Conservation (phyloP, 2,113 vertebrate genomes). For the Pluvialis apricaria region DNA sequence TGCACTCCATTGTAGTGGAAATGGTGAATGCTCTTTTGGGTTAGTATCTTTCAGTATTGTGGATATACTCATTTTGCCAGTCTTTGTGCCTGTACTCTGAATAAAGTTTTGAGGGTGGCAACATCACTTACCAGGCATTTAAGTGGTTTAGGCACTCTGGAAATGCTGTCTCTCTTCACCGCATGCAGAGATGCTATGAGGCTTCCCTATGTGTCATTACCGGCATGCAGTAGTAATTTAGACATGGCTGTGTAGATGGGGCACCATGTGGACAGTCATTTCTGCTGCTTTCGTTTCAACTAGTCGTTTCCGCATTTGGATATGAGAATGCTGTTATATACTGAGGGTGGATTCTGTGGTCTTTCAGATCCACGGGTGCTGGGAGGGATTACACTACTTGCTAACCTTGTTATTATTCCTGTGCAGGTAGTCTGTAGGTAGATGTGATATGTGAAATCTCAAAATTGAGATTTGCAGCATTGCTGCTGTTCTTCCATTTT, state of each 20-base stretch:
- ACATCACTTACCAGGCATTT: background rate
- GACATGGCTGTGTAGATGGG: background rate
- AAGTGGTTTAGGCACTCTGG: background rate
- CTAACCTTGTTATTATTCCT: background rate
- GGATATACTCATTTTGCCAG: background rate
- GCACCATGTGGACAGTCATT: background rate
- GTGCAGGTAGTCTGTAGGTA: background rate
- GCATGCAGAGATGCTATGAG: background rate
- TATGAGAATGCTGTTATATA: background rate
- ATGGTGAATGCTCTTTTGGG: background rate
- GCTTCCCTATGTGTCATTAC: background rate
- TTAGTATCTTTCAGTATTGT: background rate
- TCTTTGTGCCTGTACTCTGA: background rate
- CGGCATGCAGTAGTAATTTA: background rate
- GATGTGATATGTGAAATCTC: background rate
- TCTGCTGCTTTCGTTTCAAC: background rate
- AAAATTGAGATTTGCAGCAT: background rate
- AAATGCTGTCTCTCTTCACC: background rate
- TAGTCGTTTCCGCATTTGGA: background rate
- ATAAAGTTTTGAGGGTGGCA: background rate
- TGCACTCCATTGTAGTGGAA: background rate
- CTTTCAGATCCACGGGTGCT: background rate
- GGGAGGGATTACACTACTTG: background rate
- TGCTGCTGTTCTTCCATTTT: background rate
- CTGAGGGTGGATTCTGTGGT: background rate